Base-by-base conservation (phyloP, 2,113 vertebrate genomes). In the Oenanthe melanoleuca region DNA sequence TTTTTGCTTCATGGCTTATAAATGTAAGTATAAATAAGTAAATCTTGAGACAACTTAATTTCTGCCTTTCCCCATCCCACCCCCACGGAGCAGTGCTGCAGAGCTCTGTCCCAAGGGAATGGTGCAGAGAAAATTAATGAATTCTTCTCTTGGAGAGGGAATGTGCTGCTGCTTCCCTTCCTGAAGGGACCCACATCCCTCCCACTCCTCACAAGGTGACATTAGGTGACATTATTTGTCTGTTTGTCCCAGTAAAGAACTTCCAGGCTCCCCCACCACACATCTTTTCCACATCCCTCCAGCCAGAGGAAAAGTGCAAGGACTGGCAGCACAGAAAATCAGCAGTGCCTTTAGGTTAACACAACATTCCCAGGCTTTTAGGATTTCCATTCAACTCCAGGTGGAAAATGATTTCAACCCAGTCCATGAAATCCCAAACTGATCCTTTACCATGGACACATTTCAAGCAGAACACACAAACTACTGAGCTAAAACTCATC, bases 81-180 rank as follows among this genome's bases (percentile, higher is more conserved):
- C 1, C 0, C 15, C 56, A 34, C 21, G 2, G 49, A 56, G 29
- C 52, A 4, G 14, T 5, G 44, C 17, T 4, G 1, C 4, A 25
- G 23, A 6, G 1, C 5, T 17, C 12, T 55, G 42, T 45, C 25
- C 9, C 31, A 23, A 70, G 55, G 64, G 72, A 69, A 50, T 0
- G 45, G 13, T 5, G 31, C 56, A 74, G 49, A 44, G 34, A 81
- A 78, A 67, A 4, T 7, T 11, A 12, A 22, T 31, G 2, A 47
- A 3, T 3, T 3, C 12, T 15, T 6, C 4, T 8, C 42, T 22
- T 19, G n/a, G 33, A 38, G 56, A 40, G 38, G 25, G 47, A n/a
- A 53, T 1, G 9, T 24, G 28, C 13, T 40, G 11, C 44, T 75
- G 49, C 80, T 72, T 64, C 21, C 23, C 81, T 60, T 57, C 34